phyloP scores from a whole-genome alignment of 2,113 vertebrate genomes.

The Daubentonia madagascariensis region DNA sequence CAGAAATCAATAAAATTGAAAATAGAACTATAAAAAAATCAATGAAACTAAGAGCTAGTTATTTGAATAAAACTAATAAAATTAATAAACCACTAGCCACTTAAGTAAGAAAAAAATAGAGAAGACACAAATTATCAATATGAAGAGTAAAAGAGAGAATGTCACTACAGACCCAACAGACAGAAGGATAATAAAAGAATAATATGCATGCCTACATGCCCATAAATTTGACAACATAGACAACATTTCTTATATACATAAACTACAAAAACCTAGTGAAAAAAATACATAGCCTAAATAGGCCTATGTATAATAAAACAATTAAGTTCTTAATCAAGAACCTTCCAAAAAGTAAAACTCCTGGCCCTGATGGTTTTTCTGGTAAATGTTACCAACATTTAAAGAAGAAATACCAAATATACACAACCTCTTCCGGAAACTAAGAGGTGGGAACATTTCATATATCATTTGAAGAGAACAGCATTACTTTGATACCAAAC shows the following conservation, averaged over 20 bases:
- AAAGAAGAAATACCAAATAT: not conserved
- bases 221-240: not conserved
- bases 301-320: not conserved
- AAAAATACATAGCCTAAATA: not conserved
- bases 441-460: not conserved
- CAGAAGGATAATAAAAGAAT: not conserved
- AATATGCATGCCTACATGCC: not conserved
- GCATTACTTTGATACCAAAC: not conserved
- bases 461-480: not conserved
- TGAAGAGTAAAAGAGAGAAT: not conserved
- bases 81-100: not conserved
- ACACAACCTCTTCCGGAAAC: not conserved
- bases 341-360: not conserved
- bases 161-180: not conserved
- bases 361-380: not conserved
- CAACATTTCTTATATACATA: not conserved
- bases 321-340: not conserved
- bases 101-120: not conserved
- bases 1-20: not conserved
- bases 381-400: not conserved
- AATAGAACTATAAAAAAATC: not conserved
- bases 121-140: not conserved
- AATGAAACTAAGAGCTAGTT: not conserved
- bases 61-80: not conserved
- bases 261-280: not conserved